Conservation (phyloP, 2,113 vertebrate genomes). For the Rhinoderma darwinii region DNA sequence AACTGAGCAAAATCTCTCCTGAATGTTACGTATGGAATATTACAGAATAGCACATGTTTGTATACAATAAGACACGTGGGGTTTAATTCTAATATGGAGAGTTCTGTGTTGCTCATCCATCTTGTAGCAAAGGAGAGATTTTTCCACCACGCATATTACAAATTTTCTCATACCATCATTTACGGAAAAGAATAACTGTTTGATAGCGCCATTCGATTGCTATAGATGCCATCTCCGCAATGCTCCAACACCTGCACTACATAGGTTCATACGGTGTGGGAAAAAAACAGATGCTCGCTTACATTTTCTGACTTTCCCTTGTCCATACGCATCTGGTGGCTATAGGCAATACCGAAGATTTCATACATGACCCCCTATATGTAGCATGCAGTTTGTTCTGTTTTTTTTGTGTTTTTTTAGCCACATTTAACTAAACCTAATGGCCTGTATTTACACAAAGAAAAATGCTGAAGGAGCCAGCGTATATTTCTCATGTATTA, state of each 20-base stretch:
- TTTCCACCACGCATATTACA: not conserved
- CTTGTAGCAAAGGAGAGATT: constrained; percentile 19
- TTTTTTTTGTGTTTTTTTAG: not conserved
- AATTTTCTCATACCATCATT: not conserved
- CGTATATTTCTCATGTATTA: not conserved
- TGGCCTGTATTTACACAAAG: not conserved
- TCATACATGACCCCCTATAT: not conserved
- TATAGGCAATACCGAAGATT: not conserved
- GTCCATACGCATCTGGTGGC: no score
- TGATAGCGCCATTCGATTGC: constrained; percentile 27
- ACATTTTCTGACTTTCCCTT: not conserved
- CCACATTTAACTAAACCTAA: not conserved
- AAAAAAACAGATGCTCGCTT: not conserved
- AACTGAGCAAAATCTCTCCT: constrained; percentile 5
- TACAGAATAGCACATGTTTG: no score
- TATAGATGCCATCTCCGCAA: constrained; percentile 31
- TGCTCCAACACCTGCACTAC: constrained; percentile 17
- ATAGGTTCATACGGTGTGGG: not conserved
- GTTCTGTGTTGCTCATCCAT: not conserved
- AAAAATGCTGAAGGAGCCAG: not conserved
- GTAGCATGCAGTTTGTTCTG: not conserved
- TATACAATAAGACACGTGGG: no score
- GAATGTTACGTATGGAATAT: not conserved
- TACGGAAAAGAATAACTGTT: not conserved
- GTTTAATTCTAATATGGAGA: no score